These are phyloP conservation scores for Notocelia uddmanniana DNA, from an alignment of 2,888 invertebrate species.

Conservation along the genomic window DNA sequence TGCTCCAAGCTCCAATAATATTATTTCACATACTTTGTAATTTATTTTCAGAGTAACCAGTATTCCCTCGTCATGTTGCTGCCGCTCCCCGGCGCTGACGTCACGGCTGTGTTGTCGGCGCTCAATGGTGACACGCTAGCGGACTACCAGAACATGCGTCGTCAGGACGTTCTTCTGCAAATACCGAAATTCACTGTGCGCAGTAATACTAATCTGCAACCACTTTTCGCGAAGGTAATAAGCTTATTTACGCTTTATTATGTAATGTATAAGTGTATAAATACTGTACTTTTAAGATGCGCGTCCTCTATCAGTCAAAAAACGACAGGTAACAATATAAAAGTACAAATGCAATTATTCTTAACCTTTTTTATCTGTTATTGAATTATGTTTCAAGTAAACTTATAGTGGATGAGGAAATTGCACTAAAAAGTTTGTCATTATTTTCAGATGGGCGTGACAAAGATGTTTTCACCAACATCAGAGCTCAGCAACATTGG, in stretches of 20 bases:
- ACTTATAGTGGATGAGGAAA: too few relatives aligned
- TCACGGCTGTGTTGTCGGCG: conserved; percentile 60
- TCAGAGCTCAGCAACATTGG: conserved; percentile 73
- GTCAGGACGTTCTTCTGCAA: conserved; percentile 66
- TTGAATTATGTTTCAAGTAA: too few relatives aligned
- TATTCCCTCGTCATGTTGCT: conserved; percentile 80
- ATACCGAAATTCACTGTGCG: conserved; percentile 79
- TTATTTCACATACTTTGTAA: not conserved
- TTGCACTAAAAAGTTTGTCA: too few relatives aligned
- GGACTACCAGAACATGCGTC: conserved; percentile 60
- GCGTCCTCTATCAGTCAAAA: too few relatives aligned
- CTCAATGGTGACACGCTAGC: conserved; percentile 65
- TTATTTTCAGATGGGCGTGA: conserved; percentile 76
- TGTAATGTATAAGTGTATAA: too few relatives aligned
- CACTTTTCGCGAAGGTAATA: conserved; percentile 66
- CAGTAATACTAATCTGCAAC: conserved; percentile 69
- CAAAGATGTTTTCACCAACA: conserved; percentile 69
- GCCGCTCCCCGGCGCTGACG: conserved; percentile 64
- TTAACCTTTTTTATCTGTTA: too few relatives aligned
- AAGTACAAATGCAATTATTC: too few relatives aligned
- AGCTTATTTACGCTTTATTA: conserved; percentile 45
- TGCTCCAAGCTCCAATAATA: too few relatives aligned
- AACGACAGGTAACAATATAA: too few relatives aligned
- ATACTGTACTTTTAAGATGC: too few relatives aligned
- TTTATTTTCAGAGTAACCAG: conserved; percentile 70